Base-by-base conservation (phyloP, 1,140 invertebrate genomes). In the Helicoverpa zea region DNA sequence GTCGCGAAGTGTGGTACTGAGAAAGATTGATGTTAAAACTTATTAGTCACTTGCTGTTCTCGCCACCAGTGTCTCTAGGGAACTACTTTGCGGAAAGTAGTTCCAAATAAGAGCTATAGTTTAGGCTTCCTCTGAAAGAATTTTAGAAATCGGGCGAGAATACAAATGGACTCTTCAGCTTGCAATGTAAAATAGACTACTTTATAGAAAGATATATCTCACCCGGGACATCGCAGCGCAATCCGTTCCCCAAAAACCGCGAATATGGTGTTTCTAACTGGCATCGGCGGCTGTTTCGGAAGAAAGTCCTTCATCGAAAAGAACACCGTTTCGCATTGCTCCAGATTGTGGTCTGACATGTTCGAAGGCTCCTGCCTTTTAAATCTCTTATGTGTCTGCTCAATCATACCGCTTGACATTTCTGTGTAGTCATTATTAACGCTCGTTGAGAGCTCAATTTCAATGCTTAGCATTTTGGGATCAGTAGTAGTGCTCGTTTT, bases 211-310 rank as follows among this genome's bases (percentile, higher is more conserved):
- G 35, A 75, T 10, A 3, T 58, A 59, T 77, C 80, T 91, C 93
- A 96, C 96, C 96, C 96, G 29, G 96, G 96, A 87, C 96, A 97
- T 80, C 85, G 83, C 35, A 97, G 85, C 61, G 90, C 84, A 10
- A 95, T 83, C 63, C 90, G 87, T 58, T 92, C 84, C 61, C 95
- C 89, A 56, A 89, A 87, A 81, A 84, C 84, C 35, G 88, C 91
- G 84, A 96, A 96, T 64, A 96, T 74, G 16, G 95, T 93, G n/a
- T 83, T 84, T 56, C 95, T 90, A 66, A 88, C 87, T 1, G 96
- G 88, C 35, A 87, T 79, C 12, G 91, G 90, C 52, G 95, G 88
- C n/a, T 92, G 77, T 13, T 82, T 84, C 3, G 96, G 96, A 35
- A 96, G 85, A 18, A 84, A 92, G 93, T 96, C 96, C 23, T 90